Evolutionary conservation across 2,888 invertebrate species (phyloP).

Genomic region (Hetaerina titia): DNA sequence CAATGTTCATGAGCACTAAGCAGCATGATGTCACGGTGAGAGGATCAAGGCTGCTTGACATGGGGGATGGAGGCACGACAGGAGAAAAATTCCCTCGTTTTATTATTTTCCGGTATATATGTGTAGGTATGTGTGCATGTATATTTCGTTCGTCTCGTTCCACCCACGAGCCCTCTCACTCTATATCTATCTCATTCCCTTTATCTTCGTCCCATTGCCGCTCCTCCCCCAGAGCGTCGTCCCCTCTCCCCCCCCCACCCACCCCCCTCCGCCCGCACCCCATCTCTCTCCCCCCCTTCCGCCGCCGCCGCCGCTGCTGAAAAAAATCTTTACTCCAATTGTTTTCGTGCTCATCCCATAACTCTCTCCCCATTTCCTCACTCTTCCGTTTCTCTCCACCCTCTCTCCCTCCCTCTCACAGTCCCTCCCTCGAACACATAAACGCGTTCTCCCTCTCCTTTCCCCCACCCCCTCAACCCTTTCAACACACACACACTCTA

Average conservation of each 20-base stretch:
- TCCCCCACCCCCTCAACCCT: not conserved
- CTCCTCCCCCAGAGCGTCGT: not conserved
- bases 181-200: constrained; percentile 10
- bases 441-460: too few relatives aligned
- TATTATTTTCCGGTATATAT: not conserved
- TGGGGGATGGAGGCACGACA: not conserved
- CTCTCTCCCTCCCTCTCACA: not conserved
- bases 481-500: not conserved
- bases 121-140: not conserved
- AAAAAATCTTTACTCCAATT: constrained; percentile 57
- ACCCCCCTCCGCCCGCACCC: not conserved
- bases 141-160: not conserved
- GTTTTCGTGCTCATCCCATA: constrained; percentile 59
- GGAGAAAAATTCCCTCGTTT: too few relatives aligned
- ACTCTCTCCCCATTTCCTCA: constrained; percentile 26
- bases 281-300: not conserved
- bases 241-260: not conserved
- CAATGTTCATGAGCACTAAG: constrained; percentile 17
- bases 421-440: not conserved
- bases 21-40: constrained; percentile 17
- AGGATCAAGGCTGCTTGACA: not conserved
- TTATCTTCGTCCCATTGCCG: not conserved
- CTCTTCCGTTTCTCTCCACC: not conserved
- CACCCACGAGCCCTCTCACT: not conserved
- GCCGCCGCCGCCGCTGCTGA: not conserved